A percentile compares a stretch with the other conserved stretches of the same genome.
Conservation (phyloP, 2,113 vertebrate species). For the Chloropsis cyanopogon region DNA sequence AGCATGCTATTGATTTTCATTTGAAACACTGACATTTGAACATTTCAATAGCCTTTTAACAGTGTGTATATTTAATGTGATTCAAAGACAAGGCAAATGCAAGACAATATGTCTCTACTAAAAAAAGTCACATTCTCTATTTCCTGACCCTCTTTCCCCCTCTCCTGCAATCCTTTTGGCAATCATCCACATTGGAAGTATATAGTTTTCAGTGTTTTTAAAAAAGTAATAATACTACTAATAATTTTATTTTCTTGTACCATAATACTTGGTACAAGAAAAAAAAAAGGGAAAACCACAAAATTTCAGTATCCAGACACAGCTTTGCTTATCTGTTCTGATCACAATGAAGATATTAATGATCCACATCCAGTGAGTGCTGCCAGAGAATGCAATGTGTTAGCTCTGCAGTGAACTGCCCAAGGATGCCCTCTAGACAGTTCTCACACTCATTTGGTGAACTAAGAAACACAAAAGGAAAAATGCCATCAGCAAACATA, state of each 20-base stretch:
- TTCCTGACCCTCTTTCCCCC: neutral
- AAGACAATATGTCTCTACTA: neutral
- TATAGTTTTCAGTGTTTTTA: neutral
- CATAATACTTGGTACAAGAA: neutral
- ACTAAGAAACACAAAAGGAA: neutral
- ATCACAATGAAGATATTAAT: neutral
- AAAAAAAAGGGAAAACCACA: neutral
- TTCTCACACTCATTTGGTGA: neutral
- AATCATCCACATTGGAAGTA: neutral
- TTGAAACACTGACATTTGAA: conserved; percentile 40
- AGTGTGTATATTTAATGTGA: conserved; percentile 49
- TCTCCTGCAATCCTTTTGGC: neutral
- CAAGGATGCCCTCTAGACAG: neutral
- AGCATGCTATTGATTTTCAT: conserved; percentile 63
- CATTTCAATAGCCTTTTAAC: conserved; percentile 39
- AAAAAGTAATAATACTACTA: neutral
- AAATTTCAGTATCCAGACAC: neutral
- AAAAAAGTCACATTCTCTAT: neutral
- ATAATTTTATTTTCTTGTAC: neutral
- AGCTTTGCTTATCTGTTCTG: neutral
- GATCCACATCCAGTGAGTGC: neutral
- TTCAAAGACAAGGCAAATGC: conserved; percentile 2
- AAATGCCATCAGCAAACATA: neutral
- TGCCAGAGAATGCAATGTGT: neutral
- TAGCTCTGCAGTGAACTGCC: neutral